Conservation (phyloP, 2,888 invertebrate genomes). For the Oeneis ivallda region DNA sequence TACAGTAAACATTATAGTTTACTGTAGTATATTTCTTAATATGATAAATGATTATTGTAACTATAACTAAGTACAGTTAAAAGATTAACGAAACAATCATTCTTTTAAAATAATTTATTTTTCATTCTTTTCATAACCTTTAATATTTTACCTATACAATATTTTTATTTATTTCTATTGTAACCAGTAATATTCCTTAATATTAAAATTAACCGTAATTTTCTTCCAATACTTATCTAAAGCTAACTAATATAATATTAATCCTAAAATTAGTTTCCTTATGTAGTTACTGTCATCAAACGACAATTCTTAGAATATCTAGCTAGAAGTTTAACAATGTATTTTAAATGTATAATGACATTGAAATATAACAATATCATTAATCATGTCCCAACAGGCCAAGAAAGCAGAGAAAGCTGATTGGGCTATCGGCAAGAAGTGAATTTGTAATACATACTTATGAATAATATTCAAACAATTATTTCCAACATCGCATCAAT, state of each 20-base stretch:
- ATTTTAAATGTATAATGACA: background rate
- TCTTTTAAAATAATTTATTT: background rate
- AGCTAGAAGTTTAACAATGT: background rate
- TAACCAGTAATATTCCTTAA: background rate
- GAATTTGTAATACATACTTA: slow-evolving; percentile 44
- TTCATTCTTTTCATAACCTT: background rate
- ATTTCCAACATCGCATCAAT: slow-evolving; percentile 43
- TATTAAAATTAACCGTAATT: background rate
- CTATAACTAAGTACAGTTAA: background rate
- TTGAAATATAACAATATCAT: slow-evolving; percentile 37
- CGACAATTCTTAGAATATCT: background rate
- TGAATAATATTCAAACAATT: slow-evolving; percentile 45
- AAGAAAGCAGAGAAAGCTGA: slow-evolving; percentile 89
- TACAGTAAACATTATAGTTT: too few relatives aligned
- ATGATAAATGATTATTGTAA: background rate
- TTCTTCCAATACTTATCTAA: background rate
- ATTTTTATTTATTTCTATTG: background rate
- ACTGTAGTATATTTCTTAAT: too few relatives aligned
- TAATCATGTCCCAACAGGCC: slow-evolving; percentile 83
- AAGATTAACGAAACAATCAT: background rate
- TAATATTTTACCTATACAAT: background rate
- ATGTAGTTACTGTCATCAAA: background rate
- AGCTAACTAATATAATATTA: too few relatives aligned
- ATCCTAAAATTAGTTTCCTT: too few relatives aligned
- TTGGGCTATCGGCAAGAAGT: slow-evolving; percentile 86